Base-by-base conservation (phyloP, 2,113 vertebrate species). In the Coregonus clupeaformis region DNA sequence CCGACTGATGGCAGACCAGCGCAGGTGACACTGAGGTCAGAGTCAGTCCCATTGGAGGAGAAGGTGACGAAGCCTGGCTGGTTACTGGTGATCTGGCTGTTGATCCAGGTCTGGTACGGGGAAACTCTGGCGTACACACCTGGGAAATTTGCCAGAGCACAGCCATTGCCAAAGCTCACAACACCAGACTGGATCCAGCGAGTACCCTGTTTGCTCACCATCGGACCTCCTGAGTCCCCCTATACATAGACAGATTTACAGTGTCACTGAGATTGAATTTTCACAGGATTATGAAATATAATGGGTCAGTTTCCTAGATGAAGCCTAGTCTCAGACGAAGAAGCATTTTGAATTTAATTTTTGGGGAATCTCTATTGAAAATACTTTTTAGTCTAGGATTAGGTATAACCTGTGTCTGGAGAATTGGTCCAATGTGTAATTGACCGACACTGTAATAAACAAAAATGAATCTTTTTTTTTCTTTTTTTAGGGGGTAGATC, bases 181-280 rank as follows among this genome's bases (percentile, higher is more conserved):
- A 95, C 90, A 55, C 95, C 96, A 47, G 84, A 85, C 80, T 94
- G 93, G 73, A 95, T 81, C 94, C 94, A 97, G 1, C 0, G 0
- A 30, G 80, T 86, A 69, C 79, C 74, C 45, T 86, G 82, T 76
- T 81, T 87, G 69, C 72, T 84, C 76, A 95, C 94, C 74, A 97
- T 6, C 1, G 95, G 95, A 60, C 96, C 95, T 1, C 96, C 94
- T 0, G 95, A 96, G 27, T 97, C 95, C 6, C 95, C 95, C 95
- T 97, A 82, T 69, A 68, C 52, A 79, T 68, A 78, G n/a, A 14
- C 49, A 88, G 36, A 59, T 62, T 90, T 78, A 70, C 20, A 24
- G 24, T 45, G 9, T 42, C n/a, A 16, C 36, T 68, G n/a, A 6
- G 11, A 11, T 65, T 29, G 25, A 13, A 65, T 25, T 65, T 16